Base-by-base conservation (phyloP, 2,113 vertebrate genomes). In the Lepisosteus oculatus region DNA sequence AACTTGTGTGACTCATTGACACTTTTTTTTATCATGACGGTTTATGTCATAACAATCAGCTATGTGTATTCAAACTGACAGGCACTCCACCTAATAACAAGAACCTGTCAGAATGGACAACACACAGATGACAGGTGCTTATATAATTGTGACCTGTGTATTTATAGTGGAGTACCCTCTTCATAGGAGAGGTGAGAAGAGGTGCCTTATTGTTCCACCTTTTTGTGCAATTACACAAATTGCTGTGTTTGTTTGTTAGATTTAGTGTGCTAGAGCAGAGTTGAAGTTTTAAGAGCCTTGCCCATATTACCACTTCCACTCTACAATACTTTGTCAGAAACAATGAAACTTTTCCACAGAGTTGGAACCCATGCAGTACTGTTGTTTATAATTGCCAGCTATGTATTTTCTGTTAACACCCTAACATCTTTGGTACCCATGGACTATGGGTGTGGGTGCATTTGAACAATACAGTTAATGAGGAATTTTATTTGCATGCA, bases 1-100 rank as follows among this genome's bases (percentile, higher is more conserved):
- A 51, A 51, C 83, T 67, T 78, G 76, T 78, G 72, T 75, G 76
- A 83, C 69, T 67, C 29, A 59, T 72, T 41, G 57, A 61, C 67
- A 65, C 29, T 47, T 45, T 29, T 51, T 47, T 65, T 73, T 55
- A 80, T 73, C 71, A 56, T 69, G 70, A 67, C 44, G 3, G 8
- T 61, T 17, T 12, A 0, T 64, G 6, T 64, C 7, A 29, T 29
- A 29, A 55, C 55, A 55, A 55, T 8, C 55, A 11, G 55, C 13
- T 64, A 9, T 3, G 6, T 44, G 64, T 61, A 11, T 44, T 66
- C 13, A 54, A 13, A 65, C 69, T 84, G 80, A 84, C 79, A 80
- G 67, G 55, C 59, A 80, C 67, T 79, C 74, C 66, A 62, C 71
- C 68, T 77, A 76, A 86, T 81, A 82, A 82, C 69, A 71, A 69